Conservation (phyloP, 2,888 invertebrate species). For the Nomada flava region DNA sequence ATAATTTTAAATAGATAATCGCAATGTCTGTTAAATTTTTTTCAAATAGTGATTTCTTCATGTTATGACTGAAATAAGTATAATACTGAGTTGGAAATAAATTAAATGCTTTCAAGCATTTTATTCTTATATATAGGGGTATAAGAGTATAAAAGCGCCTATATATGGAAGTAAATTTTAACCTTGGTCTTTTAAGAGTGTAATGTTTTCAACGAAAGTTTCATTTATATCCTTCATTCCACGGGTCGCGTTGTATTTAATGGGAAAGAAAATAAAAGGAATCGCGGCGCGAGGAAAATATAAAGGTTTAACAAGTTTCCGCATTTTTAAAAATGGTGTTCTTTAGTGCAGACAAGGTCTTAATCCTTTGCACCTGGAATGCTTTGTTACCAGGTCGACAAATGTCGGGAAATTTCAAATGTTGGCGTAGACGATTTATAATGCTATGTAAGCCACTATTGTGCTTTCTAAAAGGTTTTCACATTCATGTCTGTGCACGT, state of each 20-base stretch:
- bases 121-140: too few relatives aligned
- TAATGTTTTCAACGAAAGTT: background rate
- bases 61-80: too few relatives aligned
- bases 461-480: background rate
- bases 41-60: too few relatives aligned
- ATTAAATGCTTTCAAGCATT: too few relatives aligned
- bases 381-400: slow-evolving; percentile 10
- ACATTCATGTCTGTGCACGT: background rate
- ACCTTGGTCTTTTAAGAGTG: background rate
- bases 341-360: slow-evolving; percentile 13
- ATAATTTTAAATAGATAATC: too few relatives aligned
- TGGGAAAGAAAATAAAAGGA: background rate
- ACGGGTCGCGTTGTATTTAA: background rate
- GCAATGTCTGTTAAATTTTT: background rate
- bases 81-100: too few relatives aligned
- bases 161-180: too few relatives aligned
- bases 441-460: background rate
- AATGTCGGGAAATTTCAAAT: slow-evolving; percentile 8
- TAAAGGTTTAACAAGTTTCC: slow-evolving; percentile 11
- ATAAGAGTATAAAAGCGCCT: too few relatives aligned
- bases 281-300: background rate
- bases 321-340: slow-evolving; percentile 10
- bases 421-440: slow-evolving; percentile 3
- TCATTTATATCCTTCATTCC: background rate
- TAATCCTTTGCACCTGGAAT: slow-evolving; percentile 12